Evolutionary conservation across 2,888 invertebrate species (phyloP), one percentile per base, ranked within the genome.

Genomic region (Busseola fusca): DNA sequence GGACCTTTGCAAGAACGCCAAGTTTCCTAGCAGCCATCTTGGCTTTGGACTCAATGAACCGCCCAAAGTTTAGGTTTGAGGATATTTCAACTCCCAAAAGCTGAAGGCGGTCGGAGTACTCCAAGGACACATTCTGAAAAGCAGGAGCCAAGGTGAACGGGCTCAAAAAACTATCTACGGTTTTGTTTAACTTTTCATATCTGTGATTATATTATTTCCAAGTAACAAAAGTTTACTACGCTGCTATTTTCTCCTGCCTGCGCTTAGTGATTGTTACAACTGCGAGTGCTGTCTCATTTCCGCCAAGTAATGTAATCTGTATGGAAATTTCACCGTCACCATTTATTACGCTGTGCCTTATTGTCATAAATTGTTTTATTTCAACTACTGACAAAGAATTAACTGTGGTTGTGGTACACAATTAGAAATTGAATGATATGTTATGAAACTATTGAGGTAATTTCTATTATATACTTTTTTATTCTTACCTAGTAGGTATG

Each of bases 281-380:
- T 45, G 42, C 50, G 34, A 34, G 27, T 54, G 37, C 52, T 56
- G 21, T 78, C 45, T 74, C 57, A 82, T 78, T 78, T 78, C 79
- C 79, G 75, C n/a, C 9, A 18, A 14, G 67, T 68, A 82, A 74
- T 69, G 58, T 48, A 69, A 78, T 72, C 70, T 69, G 45, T 74
- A 81, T 81, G 82, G 69, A 79, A 81, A 82, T 81, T 78, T 74
- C 75, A 65, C 74, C 71, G 69, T 68, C 42, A 27, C 30, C 10
- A 45, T 57, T 52, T 64, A 69, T 56, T 18, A 40, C 7, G 42
- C 50, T 3, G 40, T 14, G 48, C 50, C 56, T 68, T 62, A 54
- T 68, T 69, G 80, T 60, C 63, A 30, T 64, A 40, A 64, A 30
- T 45, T 58, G 52, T 58, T 67, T 50, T 48, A 50, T 45, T 67